Evolutionary conservation across 2,888 invertebrate genomes (phyloP).

Genomic region (Cephus rjabovi): DNA sequence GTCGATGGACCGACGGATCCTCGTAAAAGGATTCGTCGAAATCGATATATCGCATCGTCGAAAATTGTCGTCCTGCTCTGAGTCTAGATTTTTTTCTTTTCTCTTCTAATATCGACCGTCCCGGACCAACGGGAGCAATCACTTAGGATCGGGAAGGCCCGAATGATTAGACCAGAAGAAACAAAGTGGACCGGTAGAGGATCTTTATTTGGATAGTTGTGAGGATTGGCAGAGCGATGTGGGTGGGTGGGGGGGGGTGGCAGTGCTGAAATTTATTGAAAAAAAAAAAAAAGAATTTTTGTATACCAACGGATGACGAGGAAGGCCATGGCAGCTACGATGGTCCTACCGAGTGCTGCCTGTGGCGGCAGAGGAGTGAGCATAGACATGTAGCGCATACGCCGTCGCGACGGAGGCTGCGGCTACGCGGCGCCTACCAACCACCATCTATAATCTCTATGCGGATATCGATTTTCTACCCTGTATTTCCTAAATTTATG

Average conservation of each 20-base stretch:
- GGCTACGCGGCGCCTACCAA: constrained; percentile 67
- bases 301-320: not conserved
- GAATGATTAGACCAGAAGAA: too few relatives aligned
- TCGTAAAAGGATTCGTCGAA: constrained; percentile 39
- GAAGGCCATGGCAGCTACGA: constrained; percentile 11
- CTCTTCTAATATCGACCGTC: too few relatives aligned
- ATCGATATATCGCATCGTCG: constrained; percentile 42
- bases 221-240: constrained; percentile 6
- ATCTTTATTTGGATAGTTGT: not conserved
- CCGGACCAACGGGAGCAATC: too few relatives aligned
- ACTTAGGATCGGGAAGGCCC: too few relatives aligned
- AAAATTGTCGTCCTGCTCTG: too few relatives aligned
- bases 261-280: constrained; percentile 6
- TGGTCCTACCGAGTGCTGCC: constrained; percentile 2
- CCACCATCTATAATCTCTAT: constrained; percentile 68
- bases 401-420: constrained; percentile 66
- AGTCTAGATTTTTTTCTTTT: too few relatives aligned
- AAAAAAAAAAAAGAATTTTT: too few relatives aligned
- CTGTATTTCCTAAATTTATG: constrained; percentile 67
- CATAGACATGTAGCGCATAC: constrained; percentile 62
- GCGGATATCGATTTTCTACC: constrained; percentile 67
- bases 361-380: constrained; percentile 23
- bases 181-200: not conserved
- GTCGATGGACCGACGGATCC: constrained; percentile 48
- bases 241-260: constrained; percentile 14